A percentile compares a stretch with the other conserved stretches of the same genome.
These are phyloP conservation scores for Ypsolopha scabrella DNA, from an alignment of 2,888 invertebrate genomes.

Conservation along the genomic window DNA sequence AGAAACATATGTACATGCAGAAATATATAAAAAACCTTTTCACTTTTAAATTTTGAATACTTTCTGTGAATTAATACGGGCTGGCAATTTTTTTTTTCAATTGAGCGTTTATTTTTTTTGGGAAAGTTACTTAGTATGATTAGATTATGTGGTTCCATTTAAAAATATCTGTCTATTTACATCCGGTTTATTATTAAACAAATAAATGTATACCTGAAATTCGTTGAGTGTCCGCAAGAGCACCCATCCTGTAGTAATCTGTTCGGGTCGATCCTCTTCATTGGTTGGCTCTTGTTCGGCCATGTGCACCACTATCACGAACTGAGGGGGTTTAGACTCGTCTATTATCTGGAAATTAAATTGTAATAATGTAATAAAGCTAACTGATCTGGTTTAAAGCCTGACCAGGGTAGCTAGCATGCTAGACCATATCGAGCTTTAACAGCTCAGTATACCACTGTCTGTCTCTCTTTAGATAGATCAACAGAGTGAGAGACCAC, in stretches of 20 bases:
- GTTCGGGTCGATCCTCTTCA: constrained; percentile 59
- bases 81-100: too few relatives aligned
- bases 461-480: too few relatives aligned
- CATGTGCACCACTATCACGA: constrained; percentile 86
- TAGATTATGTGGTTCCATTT: too few relatives aligned
- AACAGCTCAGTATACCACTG: background rate
- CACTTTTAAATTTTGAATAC: too few relatives aligned
- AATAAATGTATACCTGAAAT: constrained; percentile 57
- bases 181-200: too few relatives aligned
- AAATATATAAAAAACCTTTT: too few relatives aligned
- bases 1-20: too few relatives aligned
- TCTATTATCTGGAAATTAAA: constrained; percentile 57
- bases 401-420: background rate
- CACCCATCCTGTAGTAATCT: constrained; percentile 64
- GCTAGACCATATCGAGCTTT: background rate
- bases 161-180: too few relatives aligned
- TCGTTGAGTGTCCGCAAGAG: constrained; percentile 69
- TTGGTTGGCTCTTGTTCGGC: constrained; percentile 68
- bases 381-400: background rate
- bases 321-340: constrained; percentile 76
- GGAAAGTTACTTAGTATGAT: too few relatives aligned
- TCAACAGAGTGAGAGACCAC: too few relatives aligned
- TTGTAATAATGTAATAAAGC: background rate
- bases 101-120: too few relatives aligned
- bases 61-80: too few relatives aligned